Evolutionary conservation across 2,888 invertebrate species (phyloP), one percentile per base, ranked within the genome.

Genomic region (Zonitis immaculata): DNA sequence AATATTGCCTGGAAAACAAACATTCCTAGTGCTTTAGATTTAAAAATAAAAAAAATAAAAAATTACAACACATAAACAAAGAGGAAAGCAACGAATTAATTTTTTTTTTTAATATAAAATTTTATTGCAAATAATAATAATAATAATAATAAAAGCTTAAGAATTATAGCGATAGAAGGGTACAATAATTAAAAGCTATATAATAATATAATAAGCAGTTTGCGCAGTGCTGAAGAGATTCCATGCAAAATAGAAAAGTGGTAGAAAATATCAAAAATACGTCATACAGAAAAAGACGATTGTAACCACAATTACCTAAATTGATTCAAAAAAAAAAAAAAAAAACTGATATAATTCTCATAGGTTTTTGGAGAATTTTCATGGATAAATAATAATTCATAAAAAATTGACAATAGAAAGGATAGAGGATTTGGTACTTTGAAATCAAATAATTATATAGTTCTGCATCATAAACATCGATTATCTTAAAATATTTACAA

Each of bases 1-100:
- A 98, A 98, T 88, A 97, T 95, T 84, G 96, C 97, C 95, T 95
- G 89, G 81, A 88, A 35, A 87, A 85, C 83, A 85, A 83, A 79
- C 77, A 78, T 72, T 67, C 71, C 68, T 62, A 63, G 60, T 68
- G 64, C 65, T 60, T 62, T 61, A 58, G 55, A 54, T 47, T 35
- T 4, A 16, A 35, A 44, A 25, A 27, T 9, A 22, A 25, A 9
- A 25, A 8, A n/a, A 16, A 27, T 8, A 22, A 16, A 25, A 22
- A 27, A 25, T n/a, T 6, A 16, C 18, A 12, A 9, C n/a, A 25
- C 9, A 11, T 18, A 6, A 14, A 9, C n/a, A 44, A 6, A 28
- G 16, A 12, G 6, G n/a, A 22, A 25, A 9, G n/a, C 7, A 9
- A 14, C 14, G 6, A 44, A 44, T 16, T n/a, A n/a, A n/a, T n/a